Evolutionary conservation across 2,113 vertebrate genomes (phyloP).

Genomic region (Charadrius vociferus): DNA sequence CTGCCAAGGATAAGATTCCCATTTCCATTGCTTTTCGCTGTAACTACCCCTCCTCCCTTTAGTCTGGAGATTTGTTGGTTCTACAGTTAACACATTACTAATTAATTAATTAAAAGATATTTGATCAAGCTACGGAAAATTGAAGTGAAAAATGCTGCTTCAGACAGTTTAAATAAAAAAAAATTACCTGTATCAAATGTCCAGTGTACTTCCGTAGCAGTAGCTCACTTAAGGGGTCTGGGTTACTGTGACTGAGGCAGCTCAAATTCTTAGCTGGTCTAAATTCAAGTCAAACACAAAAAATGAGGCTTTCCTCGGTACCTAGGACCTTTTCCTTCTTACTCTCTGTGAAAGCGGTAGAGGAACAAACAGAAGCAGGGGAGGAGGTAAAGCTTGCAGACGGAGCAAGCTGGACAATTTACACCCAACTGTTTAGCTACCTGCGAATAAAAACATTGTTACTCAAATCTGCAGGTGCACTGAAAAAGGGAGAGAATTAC

Average conservation of each 20-base stretch:
- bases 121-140: background rate
- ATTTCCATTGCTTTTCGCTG: conserved; percentile 14
- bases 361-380: background rate
- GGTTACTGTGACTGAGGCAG: background rate
- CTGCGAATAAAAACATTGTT: background rate
- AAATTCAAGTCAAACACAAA: background rate
- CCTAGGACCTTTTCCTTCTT: background rate
- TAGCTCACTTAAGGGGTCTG: background rate
- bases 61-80: background rate
- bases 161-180: background rate
- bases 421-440: background rate
- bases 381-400: background rate
- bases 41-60: background rate
- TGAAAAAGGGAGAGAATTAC: background rate
- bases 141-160: background rate
- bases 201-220: background rate
- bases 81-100: background rate
- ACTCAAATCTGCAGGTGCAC: too few species aligned
- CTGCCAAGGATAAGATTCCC: conserved; percentile 52
- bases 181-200: background rate
- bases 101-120: background rate
- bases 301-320: background rate
- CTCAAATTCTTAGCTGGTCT: background rate
- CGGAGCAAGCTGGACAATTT: background rate
- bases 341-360: background rate